Evolutionary conservation across 2,113 vertebrate genomes (phyloP), one percentile per base, ranked within the genome.

Genomic region (Pelvicachromis taeniatus): DNA sequence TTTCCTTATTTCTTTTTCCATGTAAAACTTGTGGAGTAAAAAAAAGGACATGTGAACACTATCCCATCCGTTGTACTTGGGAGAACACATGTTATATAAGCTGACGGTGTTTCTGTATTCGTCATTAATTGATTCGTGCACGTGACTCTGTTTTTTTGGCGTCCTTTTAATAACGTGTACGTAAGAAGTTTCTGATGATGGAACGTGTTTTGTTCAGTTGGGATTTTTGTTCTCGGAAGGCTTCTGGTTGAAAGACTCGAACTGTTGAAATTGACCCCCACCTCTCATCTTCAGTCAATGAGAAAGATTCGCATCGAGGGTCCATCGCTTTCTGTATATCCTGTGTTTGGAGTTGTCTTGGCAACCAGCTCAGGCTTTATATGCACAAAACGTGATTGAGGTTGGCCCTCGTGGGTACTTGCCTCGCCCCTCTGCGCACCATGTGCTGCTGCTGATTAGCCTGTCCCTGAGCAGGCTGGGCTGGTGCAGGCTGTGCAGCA

Each of bases 401-500:
- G 81, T 77, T 77, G 89, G 93, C 94, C 94, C 63, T 90, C 77
- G 65, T 87, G 93, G 93, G 82, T 87, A 90, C 87, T 84, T 90
- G 82, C 89, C 80, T 84, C 81, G 85, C 93, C 95, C 92, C 83
- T 82, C 85, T 83, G 84, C 42, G 92, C 95, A 91, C 95, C 96
- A 94, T 97, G 97, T 96, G 97, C 95, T 94, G 89, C 84, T 40
- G 80, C 89, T 92, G 96, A 96, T 96, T 95, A 96, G 96, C 95
- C 93, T 73, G 38, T 70, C 88, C 92, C 91, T 88, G 54, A 87
- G 50, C 93, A 79, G 92, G 83, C 92, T 78, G 14, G 78, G 26
- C 70, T 86, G 92, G 89, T 90, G 80, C 90, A 91, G 94, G 89
- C 95, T 92, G 94, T 63, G 88, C 93, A 94, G 94, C 95, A 95